A percentile compares a stretch with the other conserved stretches of the same genome.
Evolutionary conservation across 2,888 invertebrate species (phyloP).

Genomic region (Microplitis deprimator): DNA sequence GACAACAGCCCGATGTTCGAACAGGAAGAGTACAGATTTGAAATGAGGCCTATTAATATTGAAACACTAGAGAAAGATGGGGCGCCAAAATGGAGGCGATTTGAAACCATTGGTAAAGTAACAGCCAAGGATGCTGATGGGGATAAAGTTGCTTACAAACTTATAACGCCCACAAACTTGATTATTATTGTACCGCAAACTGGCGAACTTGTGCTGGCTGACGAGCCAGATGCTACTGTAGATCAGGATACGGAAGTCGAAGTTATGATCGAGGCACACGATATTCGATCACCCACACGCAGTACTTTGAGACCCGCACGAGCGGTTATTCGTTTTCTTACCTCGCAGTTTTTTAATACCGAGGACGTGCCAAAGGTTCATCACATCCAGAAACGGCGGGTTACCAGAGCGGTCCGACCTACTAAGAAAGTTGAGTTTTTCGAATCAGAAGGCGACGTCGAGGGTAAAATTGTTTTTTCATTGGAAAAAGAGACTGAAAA

Average conservation of each 20-base stretch:
- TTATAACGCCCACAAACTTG: conserved; percentile 85
- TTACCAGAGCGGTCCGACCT: conserved; percentile 93
- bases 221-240: conserved; percentile 79
- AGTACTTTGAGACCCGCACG: conserved; percentile 81
- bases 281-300: conserved; percentile 83
- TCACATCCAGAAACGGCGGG: conserved; percentile 71
- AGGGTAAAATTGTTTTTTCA: conserved; percentile 90
- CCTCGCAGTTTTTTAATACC: conserved; percentile 56
- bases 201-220: conserved; percentile 88
- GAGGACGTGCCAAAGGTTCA: conserved; percentile 56
- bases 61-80: conserved; percentile 75
- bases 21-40: conserved; percentile 83
- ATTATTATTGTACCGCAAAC: conserved; percentile 94
- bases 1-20: conserved; percentile 92
- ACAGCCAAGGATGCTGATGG: conserved; percentile 91
- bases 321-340: conserved; percentile 81
- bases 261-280: conserved; percentile 86
- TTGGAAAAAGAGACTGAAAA: conserved; percentile 93
- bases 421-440: conserved; percentile 94
- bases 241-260: conserved; percentile 77
- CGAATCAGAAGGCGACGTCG: conserved; percentile 90
- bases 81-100: conserved; percentile 81
- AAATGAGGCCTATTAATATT: conserved; percentile 71
- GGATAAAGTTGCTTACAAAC: conserved; percentile 90
- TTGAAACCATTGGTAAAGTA: conserved; percentile 87